These are phyloP conservation scores for Polydrusus cervinus DNA, from an alignment of 2,888 invertebrate genomes.

Conservation along the genomic window DNA sequence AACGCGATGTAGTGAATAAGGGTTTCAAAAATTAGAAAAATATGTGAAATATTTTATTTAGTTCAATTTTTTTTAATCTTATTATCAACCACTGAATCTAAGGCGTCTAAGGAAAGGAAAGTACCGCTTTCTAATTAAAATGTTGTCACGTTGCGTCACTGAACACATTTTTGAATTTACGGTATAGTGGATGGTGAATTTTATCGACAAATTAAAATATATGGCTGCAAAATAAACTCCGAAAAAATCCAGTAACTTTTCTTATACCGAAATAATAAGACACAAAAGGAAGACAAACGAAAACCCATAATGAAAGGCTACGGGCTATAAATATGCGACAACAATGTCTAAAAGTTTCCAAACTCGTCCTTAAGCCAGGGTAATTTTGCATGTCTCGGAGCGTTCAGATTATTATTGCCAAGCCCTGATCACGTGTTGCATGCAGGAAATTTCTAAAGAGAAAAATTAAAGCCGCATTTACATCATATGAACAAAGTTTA, in stretches of 20 bases:
- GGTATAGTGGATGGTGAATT: no score
- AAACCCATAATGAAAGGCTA: neutral
- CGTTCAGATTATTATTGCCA: neutral
- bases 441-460: neutral
- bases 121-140: no score
- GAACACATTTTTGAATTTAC: no score
- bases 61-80: no score
- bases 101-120: no score
- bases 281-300: neutral
- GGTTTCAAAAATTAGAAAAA: no score
- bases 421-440: constrained; percentile 13
- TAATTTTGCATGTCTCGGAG: neutral
- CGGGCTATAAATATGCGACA: constrained; percentile 14
- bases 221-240: neutral
- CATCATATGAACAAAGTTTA: no score
- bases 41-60: no score
- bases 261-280: no score
- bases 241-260: neutral
- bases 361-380: neutral
- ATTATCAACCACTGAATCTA: no score
- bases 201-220: no score
- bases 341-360: neutral
- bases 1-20: neutral
- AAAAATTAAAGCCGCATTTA: neutral
- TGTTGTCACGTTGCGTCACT: no score